A percentile compares a stretch with the other conserved stretches of the same genome.
phyloP scores from a whole-genome alignment of 2,888 invertebrate genomes.

The Sminthurides aquaticus region DNA sequence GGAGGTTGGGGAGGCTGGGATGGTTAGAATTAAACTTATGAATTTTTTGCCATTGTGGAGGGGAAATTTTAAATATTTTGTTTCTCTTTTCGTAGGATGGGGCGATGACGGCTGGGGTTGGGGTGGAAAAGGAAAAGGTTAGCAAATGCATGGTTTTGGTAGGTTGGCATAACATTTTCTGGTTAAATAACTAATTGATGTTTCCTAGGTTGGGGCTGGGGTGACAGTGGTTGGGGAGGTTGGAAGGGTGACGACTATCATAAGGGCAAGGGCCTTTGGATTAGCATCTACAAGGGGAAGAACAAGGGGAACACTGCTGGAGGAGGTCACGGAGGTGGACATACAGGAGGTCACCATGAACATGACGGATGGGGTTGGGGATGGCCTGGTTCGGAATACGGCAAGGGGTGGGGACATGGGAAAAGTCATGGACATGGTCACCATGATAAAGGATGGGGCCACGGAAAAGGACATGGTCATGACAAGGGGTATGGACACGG shows the following conservation, averaged over 20 bases:
- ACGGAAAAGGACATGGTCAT: conserved; percentile 1
- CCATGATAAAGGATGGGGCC: background rate
- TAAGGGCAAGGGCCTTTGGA: conserved; percentile 1
- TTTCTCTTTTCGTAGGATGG: no score
- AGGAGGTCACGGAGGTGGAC: background rate
- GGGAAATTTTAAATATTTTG: no score
- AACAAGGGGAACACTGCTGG: conserved; percentile 3
- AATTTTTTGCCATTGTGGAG: no score
- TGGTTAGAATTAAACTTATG: background rate
- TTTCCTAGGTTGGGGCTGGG: background rate
- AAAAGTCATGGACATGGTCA: background rate
- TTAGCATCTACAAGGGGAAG: conserved; percentile 1
- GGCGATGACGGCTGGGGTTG: background rate
- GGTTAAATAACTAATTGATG: no score
- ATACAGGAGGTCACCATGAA: background rate
- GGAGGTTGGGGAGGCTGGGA: conserved; percentile 5
- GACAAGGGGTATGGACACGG: background rate
- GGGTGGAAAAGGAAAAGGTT: background rate
- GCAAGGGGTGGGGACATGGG: conserved; percentile 3
- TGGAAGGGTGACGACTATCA: conserved; percentile 7
- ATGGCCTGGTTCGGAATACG: background rate
- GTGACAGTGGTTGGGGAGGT: background rate
- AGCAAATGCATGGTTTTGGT: background rate
- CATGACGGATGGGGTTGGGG: conserved; percentile 8
- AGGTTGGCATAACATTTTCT: no score